Evolutionary conservation across 2,888 invertebrate genomes (phyloP).

Genomic region (Tetanocera ferruginea): DNA sequence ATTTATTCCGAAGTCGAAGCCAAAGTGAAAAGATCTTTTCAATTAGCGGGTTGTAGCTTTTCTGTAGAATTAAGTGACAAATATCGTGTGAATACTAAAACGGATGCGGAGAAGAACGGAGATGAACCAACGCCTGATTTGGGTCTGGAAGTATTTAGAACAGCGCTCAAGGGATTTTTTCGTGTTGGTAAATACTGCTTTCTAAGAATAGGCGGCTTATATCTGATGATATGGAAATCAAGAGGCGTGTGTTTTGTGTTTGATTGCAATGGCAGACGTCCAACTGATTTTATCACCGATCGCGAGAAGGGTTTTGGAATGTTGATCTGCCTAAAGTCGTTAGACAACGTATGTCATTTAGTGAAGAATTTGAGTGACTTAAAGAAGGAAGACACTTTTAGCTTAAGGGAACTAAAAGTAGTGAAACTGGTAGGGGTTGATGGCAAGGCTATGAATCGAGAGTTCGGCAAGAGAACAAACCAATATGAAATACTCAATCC

Average conservation of each 20-base stretch:
- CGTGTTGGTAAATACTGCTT: constrained; percentile 55
- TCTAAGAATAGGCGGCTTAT: constrained; percentile 54
- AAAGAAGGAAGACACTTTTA: constrained; percentile 50
- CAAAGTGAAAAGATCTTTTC: constrained; percentile 57
- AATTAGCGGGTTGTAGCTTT: constrained; percentile 58
- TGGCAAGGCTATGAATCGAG: constrained; percentile 54
- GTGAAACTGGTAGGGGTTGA: constrained; percentile 58
- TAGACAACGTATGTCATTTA: constrained; percentile 61
- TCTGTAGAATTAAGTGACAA: constrained; percentile 56
- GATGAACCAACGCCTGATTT: constrained; percentile 39
- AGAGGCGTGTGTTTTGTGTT: constrained; percentile 61
- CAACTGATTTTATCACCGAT: constrained; percentile 51
- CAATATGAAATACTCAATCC: constrained; percentile 61
- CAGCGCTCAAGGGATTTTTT: constrained; percentile 55
- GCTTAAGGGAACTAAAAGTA: constrained; percentile 60
- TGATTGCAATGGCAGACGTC: constrained; percentile 62
- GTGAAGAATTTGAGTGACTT: constrained; percentile 58
- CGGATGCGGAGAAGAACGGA: constrained; percentile 30
- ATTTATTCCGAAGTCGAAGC: constrained; percentile 58
- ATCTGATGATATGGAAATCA: constrained; percentile 64
- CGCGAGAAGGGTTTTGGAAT: constrained; percentile 55
- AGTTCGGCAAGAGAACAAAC: constrained; percentile 56
- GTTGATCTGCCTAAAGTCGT: constrained; percentile 57
- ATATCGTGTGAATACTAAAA: constrained; percentile 35
- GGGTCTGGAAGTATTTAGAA: constrained; percentile 37